Evolutionary conservation across 2,888 invertebrate genomes (phyloP), one percentile per base, ranked within the genome.

Genomic region (Drosophila helvetica): DNA sequence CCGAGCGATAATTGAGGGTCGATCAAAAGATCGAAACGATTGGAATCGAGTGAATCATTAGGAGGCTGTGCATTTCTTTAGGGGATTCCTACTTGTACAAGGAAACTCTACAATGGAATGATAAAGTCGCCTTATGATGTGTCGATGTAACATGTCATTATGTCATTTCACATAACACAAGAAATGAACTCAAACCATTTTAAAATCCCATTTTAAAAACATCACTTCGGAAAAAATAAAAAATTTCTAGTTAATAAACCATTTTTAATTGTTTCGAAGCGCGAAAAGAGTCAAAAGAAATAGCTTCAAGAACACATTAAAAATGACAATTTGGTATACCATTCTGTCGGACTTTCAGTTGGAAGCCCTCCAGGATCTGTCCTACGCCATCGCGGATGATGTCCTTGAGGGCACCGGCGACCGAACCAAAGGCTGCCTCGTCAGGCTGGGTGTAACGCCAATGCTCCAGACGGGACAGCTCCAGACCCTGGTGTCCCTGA

Each of bases 331-430:
- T 0, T 75, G 75, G 75, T 75, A 51, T 33, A 62, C 62, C 17
- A 50, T 45, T 9, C 42, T 71, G 2, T 71, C 75, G 9, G 57
- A 46, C 17, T 38, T 38, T 6, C 75, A 75, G 38, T 9, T 60
- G 8, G 3, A 17, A n/a, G 80, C 83, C 19, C 77, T 80, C 0
- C 62, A 76, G 19, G 55, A 50, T 0, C 52, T 89, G 17, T 51
- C 60, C 6, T 54, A 67, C 38, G 63, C 65, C 2, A 67, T 89
- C 17, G 75, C 78, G 9, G 83, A 86, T 46, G 89, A 89, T 55
- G 33, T 55, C 6, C 77, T 81, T 38, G 80, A 83, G 63, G 78
- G 62, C 1, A 77, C 83, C 4, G 50, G 70, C 1, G 75, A 80
- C 55, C 69, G 84, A 1, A 72, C 78, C 0, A 50, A 52, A 4